Conservation (phyloP, 2,888 invertebrate genomes). For the Lasioglossum marginatum region DNA sequence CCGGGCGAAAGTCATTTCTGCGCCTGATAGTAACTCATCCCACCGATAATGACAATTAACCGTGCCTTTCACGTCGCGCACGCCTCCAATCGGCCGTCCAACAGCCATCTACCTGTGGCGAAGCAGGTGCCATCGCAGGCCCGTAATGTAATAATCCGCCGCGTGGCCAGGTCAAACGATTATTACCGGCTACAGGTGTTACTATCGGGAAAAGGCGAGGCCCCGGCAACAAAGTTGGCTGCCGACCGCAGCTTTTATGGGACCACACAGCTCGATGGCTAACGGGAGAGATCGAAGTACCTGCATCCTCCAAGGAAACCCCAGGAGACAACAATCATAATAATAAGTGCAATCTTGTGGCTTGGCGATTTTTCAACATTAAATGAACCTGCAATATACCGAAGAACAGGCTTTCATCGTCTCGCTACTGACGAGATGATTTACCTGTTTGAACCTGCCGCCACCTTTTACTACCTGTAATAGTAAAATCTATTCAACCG, state of each 20-base stretch:
- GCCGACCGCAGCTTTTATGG: conserved; percentile 55
- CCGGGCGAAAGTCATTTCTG: background rate
- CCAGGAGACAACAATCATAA: background rate
- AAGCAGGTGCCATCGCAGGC: conserved; percentile 53
- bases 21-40: conserved; percentile 35
- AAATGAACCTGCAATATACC: background rate
- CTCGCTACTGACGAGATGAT: background rate
- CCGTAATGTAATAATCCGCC: conserved; percentile 63
- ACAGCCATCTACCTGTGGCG: conserved; percentile 26
- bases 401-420: background rate
- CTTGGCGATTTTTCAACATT: background rate
- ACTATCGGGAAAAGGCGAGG: conserved; percentile 36
- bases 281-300: conserved; percentile 24
- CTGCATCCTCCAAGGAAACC: background rate
- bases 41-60: conserved; percentile 25
- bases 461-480: background rate
- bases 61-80: conserved; percentile 13
- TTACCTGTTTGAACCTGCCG: background rate
- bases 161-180: conserved; percentile 60
- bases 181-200: conserved; percentile 61
- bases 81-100: conserved; percentile 3
- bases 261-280: conserved; percentile 48
- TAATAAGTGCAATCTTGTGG: background rate
- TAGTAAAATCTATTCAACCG: background rate
- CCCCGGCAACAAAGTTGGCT: conserved; percentile 54